Conservation (phyloP, 1,140 invertebrate genomes). For the Ceratoteleas bidentatus region DNA sequence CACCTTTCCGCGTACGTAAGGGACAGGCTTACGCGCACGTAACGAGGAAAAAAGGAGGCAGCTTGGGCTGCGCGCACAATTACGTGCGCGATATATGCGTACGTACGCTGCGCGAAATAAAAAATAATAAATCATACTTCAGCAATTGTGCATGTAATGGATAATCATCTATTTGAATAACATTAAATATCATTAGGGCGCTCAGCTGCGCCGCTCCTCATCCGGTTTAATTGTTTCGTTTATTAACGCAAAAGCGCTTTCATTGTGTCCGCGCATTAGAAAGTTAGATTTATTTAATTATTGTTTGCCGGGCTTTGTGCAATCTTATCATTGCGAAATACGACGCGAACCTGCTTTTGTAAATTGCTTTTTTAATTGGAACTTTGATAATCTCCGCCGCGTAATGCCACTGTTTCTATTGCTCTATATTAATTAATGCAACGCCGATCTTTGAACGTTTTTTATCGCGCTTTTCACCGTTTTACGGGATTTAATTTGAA, state of each 20-base stretch:
- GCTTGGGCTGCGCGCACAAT: constrained; percentile 60
- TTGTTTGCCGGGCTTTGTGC: constrained; percentile 3
- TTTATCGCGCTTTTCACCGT: too few relatives aligned
- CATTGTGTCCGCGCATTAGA: constrained; percentile 10
- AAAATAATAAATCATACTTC: constrained; percentile 64
- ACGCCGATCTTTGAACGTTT: too few relatives aligned
- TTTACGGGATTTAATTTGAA: too few relatives aligned
- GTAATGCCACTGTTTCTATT: not conserved
- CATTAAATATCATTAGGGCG: constrained; percentile 50
- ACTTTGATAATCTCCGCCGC: not conserved
- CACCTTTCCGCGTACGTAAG: constrained; percentile 49
- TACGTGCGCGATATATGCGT: constrained; percentile 51
- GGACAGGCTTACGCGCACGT: constrained; percentile 35
- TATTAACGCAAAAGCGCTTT: constrained; percentile 37
- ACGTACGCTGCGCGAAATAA: constrained; percentile 48
- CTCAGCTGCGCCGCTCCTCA: constrained; percentile 39
- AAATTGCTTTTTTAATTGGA: not conserved
- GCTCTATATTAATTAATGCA: too few relatives aligned
- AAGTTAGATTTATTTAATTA: constrained; percentile 29
- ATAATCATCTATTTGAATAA: constrained; percentile 65
- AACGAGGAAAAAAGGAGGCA: constrained; percentile 44
- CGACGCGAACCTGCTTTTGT: not conserved
- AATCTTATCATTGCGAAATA: constrained; percentile 8
- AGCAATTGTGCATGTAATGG: constrained; percentile 65
- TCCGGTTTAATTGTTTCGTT: constrained; percentile 44